Base-by-base conservation (phyloP, 2,113 vertebrate species). In the Electrona antarctica region DNA sequence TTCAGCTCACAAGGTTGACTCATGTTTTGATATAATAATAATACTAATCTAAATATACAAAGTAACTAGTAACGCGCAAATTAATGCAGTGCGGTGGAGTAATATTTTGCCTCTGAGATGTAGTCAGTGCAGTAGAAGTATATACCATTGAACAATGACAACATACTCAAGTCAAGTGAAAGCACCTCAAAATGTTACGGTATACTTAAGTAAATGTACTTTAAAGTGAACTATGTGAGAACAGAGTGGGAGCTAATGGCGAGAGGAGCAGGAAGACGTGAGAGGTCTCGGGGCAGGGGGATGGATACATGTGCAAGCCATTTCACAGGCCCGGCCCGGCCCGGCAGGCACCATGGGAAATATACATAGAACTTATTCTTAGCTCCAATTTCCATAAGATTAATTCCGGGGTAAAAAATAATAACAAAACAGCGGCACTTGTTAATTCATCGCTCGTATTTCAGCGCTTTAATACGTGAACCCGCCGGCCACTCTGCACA, bases 391-490 rank as follows among this genome's bases (percentile, higher is more conserved):
- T 86, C 79, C 76, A 85, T 61, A 47, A 64, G 73, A 89, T 88
- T 87, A 68, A 88, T 85, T 80, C 69, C 48, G 73, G 73, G 68
- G 77, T 75, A 82, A 91, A 90, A 84, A 58, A 77, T 55, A 89
- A 87, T 81, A 88, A 80, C 85, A 84, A 69, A 74, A 71, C 76
- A 57, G 71, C 46, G 3, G 15, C 48, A 80, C 56, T 81, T 81
- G 79, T 80, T 87, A 91, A 90, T 88, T 87, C 33, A 41, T 41
- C 75, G 79, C 62, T 88, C 76, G 64, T 86, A 88, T 91, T 92
- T 92, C 86, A 90, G 58, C 62, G 64, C 77, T 77, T 77, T 21
- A 21, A 21, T 21, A 71, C 51, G 80, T 65, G 83, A 77, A 67
- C 59, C 62, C 6, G 11, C 60, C 6, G 11, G 69, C 67, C 28